A percentile compares a stretch with the other conserved stretches of the same genome.
phyloP scores from a whole-genome alignment of 1,140 invertebrate species.

The Drosophila ogumai region DNA sequence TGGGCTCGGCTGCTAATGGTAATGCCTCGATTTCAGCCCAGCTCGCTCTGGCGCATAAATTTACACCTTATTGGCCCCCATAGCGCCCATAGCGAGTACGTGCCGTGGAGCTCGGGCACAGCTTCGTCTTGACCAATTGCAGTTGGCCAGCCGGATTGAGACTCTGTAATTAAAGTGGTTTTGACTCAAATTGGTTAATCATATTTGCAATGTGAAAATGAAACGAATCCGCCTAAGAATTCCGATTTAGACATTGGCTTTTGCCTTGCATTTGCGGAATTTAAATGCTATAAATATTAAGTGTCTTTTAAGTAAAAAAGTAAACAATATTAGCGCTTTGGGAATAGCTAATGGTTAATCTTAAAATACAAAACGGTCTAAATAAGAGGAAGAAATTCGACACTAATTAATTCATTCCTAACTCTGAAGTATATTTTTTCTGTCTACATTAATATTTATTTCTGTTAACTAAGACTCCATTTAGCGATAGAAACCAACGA shows the following conservation, averaged over 20 bases:
- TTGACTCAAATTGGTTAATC: constrained; percentile 83
- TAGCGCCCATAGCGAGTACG: constrained; percentile 72
- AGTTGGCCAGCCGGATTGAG: constrained; percentile 61
- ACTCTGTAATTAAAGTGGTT: constrained; percentile 78
- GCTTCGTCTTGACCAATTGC: constrained; percentile 46
- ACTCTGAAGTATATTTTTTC: neutral
- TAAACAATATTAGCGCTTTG: neutral
- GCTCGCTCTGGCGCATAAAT: constrained; percentile 65
- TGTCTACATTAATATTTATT: no score
- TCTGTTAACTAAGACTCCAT: no score
- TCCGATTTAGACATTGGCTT: constrained; percentile 37
- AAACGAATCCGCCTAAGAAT: constrained; percentile 59
- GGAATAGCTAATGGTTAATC: no score
- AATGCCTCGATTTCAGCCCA: constrained; percentile 48
- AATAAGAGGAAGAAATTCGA: no score
- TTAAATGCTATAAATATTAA: constrained; percentile 48
- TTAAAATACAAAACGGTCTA: no score
- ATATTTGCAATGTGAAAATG: constrained; percentile 65
- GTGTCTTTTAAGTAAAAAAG: neutral
- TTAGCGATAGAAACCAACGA: constrained; percentile 5
- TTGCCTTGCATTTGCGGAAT: constrained; percentile 46
- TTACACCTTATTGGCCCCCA: constrained; percentile 83
- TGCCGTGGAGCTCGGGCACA: constrained; percentile 49
- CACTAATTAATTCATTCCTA: no score
- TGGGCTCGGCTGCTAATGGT: constrained; percentile 59